Evolutionary conservation across 2,113 vertebrate species (phyloP), one percentile per base, ranked within the genome.

Genomic region (Nycticebus coucang): DNA sequence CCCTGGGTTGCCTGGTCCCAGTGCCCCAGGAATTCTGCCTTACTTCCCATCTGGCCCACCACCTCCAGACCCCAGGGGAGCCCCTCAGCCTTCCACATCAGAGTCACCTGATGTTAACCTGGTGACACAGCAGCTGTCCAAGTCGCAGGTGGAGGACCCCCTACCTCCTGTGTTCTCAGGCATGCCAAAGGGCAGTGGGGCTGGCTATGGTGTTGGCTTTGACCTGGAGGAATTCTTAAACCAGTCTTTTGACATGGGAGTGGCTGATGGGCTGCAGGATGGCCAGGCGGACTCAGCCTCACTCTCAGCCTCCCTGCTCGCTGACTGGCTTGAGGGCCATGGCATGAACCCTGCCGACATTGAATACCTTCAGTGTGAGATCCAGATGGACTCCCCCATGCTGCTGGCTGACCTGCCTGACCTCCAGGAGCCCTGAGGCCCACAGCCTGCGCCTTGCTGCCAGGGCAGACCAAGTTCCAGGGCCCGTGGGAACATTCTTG

Each of bases 121-220:
- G 24, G 99, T 99, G 62, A 99, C 99, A 11, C 98, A 99, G 62
- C 99, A 99, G 97, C 99, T 99, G 45, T 99, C 99, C 41, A 99
- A 99, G 98, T 99, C 99, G n/a, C 99, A 99, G 99, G 99, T 99
- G 81, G 99, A 99, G 75, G 99, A 99, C 24, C 98, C 99, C 68
- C 97, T 99, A 95, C 99, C 99, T 2, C 99, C 99, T 0, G 98
- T 99, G 84, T 99, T 99, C 96, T 99, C 99, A 0, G 99, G 99
- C 95, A 99, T 99, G 8, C 99, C 99, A 3, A 99, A 99, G 97
- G 99, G 99, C 96, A 99, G 99, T 22, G 99, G 99, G 5, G 99
- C 99, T 6, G 99, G 99, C 28, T 99, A 99, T 0, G 99, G 99
- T 0, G 99, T 99, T 64, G 99, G 99, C 89, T 99, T 99, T 82